phyloP scores from a whole-genome alignment of 1,140 invertebrate species.

The Lordiphosa stackelbergi region DNA sequence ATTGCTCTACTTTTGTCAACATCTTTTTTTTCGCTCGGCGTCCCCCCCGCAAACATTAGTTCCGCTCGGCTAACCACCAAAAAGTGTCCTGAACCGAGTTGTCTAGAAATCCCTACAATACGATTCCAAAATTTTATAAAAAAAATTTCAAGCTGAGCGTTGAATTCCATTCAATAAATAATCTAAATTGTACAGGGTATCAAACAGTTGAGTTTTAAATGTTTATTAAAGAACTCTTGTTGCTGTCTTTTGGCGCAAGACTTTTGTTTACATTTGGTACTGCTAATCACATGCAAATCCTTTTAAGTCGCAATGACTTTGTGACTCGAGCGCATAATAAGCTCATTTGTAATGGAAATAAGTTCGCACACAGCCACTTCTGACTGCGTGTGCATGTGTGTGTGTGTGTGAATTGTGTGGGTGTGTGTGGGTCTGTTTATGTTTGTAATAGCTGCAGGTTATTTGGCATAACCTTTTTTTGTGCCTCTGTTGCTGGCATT shows the following conservation, averaged over 20 bases:
- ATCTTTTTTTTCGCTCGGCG: no score
- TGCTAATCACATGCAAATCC: constrained; percentile 75
- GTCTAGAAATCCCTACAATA: no score
- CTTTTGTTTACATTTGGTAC: constrained; percentile 70
- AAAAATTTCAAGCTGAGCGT: not conserved
- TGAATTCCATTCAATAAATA: not conserved
- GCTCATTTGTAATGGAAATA: constrained; percentile 71
- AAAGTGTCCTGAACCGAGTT: no score
- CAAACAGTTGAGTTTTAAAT: not conserved
- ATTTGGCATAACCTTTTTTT: constrained; percentile 65
- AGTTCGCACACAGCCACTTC: constrained; percentile 27
- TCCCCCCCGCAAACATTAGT: no score
- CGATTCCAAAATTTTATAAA: no score
- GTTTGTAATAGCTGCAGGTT: constrained; percentile 58
- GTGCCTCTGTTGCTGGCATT: constrained; percentile 39
- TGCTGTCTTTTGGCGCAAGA: constrained; percentile 60
- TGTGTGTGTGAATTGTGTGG: constrained; percentile 11
- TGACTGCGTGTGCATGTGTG: not conserved
- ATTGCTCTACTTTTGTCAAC: no score
- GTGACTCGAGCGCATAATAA: constrained; percentile 71
- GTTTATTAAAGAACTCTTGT: constrained; percentile 3
- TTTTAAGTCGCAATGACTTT: constrained; percentile 74
- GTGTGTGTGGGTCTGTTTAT: constrained; percentile 28
- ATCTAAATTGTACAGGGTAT: constrained; percentile 5
- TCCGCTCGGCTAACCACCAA: no score